Conservation (phyloP, 2,113 vertebrate genomes). For the Pangasianodon gigas region DNA sequence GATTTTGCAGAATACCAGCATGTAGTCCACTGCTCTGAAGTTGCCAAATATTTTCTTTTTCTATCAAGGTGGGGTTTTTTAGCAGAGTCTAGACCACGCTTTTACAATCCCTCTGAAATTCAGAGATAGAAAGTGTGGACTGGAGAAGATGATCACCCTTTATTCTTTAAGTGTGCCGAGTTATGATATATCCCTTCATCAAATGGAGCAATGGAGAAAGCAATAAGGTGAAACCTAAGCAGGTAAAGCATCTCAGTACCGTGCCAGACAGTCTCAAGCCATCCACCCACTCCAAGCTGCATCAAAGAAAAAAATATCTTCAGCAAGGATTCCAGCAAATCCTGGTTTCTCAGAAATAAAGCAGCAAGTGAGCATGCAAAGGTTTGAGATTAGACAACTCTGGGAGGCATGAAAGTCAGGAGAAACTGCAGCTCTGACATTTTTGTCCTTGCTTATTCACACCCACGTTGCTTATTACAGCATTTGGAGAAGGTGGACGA, state of each 20-base stretch:
- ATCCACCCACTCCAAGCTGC: not conserved
- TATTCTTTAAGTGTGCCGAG: not conserved
- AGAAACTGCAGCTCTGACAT: slow-evolving; percentile 34
- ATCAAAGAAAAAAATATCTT: not conserved
- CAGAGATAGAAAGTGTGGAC: not conserved
- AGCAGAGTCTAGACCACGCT: not conserved
- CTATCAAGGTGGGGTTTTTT: not conserved
- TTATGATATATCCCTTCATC: not conserved
- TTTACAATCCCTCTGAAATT: not conserved
- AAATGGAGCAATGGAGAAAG: not conserved
- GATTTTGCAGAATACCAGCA: not conserved
- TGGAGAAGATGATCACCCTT: not conserved
- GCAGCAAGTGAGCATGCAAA: not conserved
- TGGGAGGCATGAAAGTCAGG: not conserved
- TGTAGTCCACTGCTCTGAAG: too few species aligned
- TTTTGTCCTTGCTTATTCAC: slow-evolving; percentile 24
- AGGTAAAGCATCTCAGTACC: not conserved
- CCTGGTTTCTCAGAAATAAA: not conserved
- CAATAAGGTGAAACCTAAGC: not conserved
- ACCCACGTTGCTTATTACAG: slow-evolving; percentile 23
- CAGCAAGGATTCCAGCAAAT: not conserved
- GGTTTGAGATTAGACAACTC: not conserved
- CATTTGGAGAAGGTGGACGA: not conserved
- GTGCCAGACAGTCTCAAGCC: not conserved
- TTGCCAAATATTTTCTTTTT: not conserved